Evolutionary conservation across 1,140 invertebrate genomes (phyloP).

Genomic region (Drosophila lowei): DNA sequence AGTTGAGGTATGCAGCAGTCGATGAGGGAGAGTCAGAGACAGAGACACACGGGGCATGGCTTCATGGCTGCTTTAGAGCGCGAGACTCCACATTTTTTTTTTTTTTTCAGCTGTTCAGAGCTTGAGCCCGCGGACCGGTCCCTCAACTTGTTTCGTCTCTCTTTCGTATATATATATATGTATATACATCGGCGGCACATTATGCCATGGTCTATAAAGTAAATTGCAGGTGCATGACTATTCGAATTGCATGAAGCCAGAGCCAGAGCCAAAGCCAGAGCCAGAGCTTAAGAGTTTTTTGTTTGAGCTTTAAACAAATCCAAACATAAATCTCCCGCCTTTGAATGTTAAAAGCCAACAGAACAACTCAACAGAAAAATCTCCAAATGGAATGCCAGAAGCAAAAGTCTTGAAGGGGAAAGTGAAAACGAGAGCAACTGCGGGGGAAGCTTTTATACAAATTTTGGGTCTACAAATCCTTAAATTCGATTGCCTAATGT

Average conservation of each 20-base stretch:
- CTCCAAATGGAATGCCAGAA: neutral
- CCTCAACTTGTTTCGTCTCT: conserved; percentile 40
- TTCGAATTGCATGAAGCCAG: conserved; percentile 68
- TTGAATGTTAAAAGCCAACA: conserved; percentile 7
- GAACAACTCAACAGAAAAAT: neutral
- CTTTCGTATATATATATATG: conserved; percentile 9
- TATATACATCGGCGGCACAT: conserved; percentile 40
- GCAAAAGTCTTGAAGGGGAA: conserved; percentile 18
- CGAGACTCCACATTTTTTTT: no score
- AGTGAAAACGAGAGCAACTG: conserved; percentile 15
- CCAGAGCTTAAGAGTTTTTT: conserved; percentile 24
- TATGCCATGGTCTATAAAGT: conserved; percentile 83
- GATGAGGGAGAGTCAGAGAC: no score
- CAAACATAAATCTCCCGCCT: conserved; percentile 63
- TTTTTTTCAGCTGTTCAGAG: conserved; percentile 68
- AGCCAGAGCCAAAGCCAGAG: conserved; percentile 24
- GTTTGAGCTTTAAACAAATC: conserved; percentile 32
- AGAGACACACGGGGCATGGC: no score
- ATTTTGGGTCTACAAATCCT: neutral
- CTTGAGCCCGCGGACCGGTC: conserved; percentile 59
- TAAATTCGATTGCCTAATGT: conserved; percentile 5
- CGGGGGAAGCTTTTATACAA: conserved; percentile 1
- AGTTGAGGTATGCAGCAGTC: no score
- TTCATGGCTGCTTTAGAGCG: conserved; percentile 10
- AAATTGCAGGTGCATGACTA: conserved; percentile 83